Evolutionary conservation across 2,113 vertebrate genomes (phyloP).

Genomic region (Litocranius walleri): DNA sequence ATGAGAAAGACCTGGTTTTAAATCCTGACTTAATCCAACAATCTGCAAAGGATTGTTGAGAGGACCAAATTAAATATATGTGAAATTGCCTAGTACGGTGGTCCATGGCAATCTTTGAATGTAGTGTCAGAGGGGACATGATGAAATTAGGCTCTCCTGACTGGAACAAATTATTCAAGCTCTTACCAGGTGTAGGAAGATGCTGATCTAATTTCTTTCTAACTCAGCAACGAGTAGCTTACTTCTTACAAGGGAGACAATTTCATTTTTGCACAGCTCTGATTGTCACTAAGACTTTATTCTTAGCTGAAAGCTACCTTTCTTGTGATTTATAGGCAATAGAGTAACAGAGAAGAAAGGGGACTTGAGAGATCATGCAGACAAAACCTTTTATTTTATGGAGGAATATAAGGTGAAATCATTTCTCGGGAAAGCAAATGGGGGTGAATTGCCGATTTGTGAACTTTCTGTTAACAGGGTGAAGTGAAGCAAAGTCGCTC

Average conservation of each 20-base stretch:
- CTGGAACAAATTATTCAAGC: background rate
- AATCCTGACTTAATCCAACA: background rate
- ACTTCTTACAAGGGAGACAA: background rate
- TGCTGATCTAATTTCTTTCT: background rate
- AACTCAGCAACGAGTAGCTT: background rate
- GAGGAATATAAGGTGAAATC: background rate
- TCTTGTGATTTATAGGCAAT: background rate
- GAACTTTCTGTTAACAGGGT: background rate
- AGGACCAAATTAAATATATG: background rate
- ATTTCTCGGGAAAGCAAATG: background rate
- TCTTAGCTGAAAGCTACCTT: constrained; percentile 10
- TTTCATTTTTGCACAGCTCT: background rate
- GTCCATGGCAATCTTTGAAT: background rate
- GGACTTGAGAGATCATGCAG: background rate
- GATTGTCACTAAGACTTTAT: background rate
- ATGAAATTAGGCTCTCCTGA: background rate
- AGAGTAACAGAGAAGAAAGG: background rate
- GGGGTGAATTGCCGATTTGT: background rate
- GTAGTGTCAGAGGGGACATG: background rate
- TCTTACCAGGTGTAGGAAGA: background rate
- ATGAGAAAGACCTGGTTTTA: background rate
- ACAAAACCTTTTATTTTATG: background rate
- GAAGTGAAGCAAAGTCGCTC: too few relatives aligned
- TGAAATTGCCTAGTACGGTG: background rate
- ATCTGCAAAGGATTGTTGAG: background rate